These are phyloP conservation scores for Threskiornis aethiopicus DNA, from an alignment of 2,797 vertebrate species.

Conservation along the genomic window DNA sequence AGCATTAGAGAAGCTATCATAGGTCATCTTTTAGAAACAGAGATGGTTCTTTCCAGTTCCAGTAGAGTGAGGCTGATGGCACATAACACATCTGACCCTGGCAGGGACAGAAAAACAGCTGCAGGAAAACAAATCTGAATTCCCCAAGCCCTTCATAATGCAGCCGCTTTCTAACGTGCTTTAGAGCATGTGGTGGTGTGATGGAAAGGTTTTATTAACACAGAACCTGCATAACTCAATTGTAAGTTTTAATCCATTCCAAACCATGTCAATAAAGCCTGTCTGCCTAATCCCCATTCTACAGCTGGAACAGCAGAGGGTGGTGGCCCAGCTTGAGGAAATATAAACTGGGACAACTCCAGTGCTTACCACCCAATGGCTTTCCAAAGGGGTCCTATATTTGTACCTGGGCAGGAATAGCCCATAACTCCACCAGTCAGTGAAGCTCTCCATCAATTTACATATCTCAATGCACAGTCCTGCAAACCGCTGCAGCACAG, in stretches of 20 bases:
- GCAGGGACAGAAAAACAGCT: slow-evolving; percentile 27
- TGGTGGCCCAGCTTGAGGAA: not conserved
- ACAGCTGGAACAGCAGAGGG: not conserved
- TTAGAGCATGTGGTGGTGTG: not conserved
- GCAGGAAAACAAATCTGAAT: slow-evolving; percentile 36
- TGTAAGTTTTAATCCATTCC: slow-evolving; percentile 25
- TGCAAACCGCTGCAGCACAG: not conserved
- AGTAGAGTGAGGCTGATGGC: not conserved
- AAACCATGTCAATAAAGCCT: not conserved
- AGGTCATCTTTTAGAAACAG: not conserved
- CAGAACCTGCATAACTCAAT: slow-evolving; percentile 44
- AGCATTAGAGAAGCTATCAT: not conserved
- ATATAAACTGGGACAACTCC: not conserved
- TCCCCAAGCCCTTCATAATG: slow-evolving; percentile 1
- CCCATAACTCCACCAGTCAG: not conserved
- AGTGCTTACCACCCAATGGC: not conserved
- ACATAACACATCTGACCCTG: not conserved
- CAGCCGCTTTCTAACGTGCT: not conserved
- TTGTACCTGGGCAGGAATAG: not conserved
- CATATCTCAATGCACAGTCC: not conserved
- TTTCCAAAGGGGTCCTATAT: not conserved
- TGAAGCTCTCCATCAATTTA: not conserved
- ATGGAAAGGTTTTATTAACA: slow-evolving; percentile 48
- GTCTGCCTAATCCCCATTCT: not conserved
- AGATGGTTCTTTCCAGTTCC: not conserved